A percentile compares a stretch with the other conserved stretches of the same genome.
Evolutionary conservation across 2,797 vertebrate species (phyloP).

Genomic region (Agapornis canus): DNA sequence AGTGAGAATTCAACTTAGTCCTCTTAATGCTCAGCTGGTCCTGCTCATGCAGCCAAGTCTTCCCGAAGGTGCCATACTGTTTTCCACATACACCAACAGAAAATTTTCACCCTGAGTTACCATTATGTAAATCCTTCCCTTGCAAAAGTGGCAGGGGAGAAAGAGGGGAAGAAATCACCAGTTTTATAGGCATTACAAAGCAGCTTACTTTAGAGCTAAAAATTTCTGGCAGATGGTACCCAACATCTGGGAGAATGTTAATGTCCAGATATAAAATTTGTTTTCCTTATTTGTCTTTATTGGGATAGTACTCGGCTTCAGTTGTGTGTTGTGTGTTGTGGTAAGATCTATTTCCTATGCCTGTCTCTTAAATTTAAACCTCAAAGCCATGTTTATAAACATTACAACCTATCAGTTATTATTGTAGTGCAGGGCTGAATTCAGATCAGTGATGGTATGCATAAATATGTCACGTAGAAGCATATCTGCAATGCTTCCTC

Average conservation of each 20-base stretch:
- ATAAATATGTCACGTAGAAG: neutral
- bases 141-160: neutral
- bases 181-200: neutral
- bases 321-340: neutral
- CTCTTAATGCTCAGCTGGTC: neutral
- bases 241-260: slow-evolving; percentile 42
- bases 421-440: neutral
- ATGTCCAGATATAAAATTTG: slow-evolving; percentile 20
- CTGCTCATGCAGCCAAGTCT: neutral
- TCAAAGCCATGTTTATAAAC: slow-evolving; percentile 25
- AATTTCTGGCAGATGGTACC: slow-evolving; percentile 26
- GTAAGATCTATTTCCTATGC: slow-evolving; percentile 38
- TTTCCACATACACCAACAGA: neutral
- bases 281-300: slow-evolving; percentile 30
- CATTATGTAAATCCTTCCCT: rapidly evolving
- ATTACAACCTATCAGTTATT: slow-evolving; percentile 14
- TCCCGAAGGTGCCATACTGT: rapidly evolving
- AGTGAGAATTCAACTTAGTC: neutral
- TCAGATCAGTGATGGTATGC: neutral
- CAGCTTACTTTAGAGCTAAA: slow-evolving; percentile 8
- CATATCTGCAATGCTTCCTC: neutral
- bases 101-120: neutral
- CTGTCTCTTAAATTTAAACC: slow-evolving; percentile 45
- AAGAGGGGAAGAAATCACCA: neutral
- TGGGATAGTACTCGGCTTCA: neutral